Evolutionary conservation across 1,140 invertebrate genomes (phyloP), one percentile per base, ranked within the genome.

Genomic region (Octopus bimaculoides): DNA sequence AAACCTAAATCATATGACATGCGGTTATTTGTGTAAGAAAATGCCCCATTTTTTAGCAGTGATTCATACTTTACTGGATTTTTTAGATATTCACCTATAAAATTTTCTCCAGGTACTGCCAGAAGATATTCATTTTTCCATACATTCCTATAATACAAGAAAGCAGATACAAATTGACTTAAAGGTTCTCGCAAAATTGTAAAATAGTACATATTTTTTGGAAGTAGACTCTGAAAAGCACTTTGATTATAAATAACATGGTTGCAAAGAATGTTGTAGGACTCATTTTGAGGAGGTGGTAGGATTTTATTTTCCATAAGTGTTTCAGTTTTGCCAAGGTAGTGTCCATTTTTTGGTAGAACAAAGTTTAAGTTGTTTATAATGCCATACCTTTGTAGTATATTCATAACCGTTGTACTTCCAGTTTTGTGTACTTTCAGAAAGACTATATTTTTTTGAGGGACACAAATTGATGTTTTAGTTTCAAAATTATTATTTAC

Each of bases 291-390:
- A 9, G 75, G 78, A 5, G 80, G 81, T 14, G 80, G 78, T 0
- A 83, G 76, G 4, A 79, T 81, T 4, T 10, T 10, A 0, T 53
- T 61, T 20, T 4, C 10, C 8, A 54, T 78, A n/a, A 84, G 54
- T 1, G 80, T 80, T 6, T 81, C 80, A 6, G 80, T 61, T 10
- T 81, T 80, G 10, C 82, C 84, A 20, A 87, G 75, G 75, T 85
- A 84, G 20, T 54, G 69, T 54, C n/a, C 66, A 14, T 9, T 77
- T 7, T 71, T 80, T 26, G 91, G 91, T 7, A 92, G 81, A 0
- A 90, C 89, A 78, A 92, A 88, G 55, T 87, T 84, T 9, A 91
- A 86, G 81, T 93, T 92, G 12, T 88, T 86, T n/a, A 86, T 91
- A 82, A 92, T 85, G 2, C 89, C 91, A 83, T 87, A 91, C n/a